Evolutionary conservation across 2,113 vertebrate species (phyloP).

Genomic region (Lates calcarifer): DNA sequence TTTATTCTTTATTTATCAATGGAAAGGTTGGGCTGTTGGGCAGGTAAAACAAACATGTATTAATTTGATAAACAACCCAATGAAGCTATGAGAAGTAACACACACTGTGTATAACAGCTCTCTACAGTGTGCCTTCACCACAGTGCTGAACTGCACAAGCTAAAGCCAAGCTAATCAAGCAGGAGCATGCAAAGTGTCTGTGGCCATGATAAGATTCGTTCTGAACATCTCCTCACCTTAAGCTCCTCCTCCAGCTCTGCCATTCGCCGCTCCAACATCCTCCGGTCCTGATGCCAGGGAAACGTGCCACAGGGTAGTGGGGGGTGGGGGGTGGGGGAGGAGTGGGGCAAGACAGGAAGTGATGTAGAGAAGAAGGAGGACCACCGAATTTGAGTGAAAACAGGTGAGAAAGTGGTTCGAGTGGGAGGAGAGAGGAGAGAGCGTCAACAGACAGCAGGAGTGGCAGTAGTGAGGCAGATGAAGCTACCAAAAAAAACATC

Average conservation of each 20-base stretch:
- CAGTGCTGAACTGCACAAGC: slow-evolving; percentile 51
- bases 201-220: slow-evolving; percentile 17
- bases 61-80: background rate
- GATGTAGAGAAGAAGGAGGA: slow-evolving; percentile 17
- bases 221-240: slow-evolving; percentile 80
- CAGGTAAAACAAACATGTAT: slow-evolving; percentile 7
- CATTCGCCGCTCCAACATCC: slow-evolving; percentile 86
- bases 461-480: slow-evolving; percentile 69
- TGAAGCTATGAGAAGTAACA: background rate
- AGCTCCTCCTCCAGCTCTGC: slow-evolving; percentile 88
- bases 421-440: slow-evolving; percentile 35
- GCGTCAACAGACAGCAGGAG: slow-evolving; percentile 60
- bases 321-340: slow-evolving; percentile 1
- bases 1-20: background rate
- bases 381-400: slow-evolving; percentile 52
- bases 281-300: slow-evolving; percentile 80
- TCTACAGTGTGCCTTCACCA: slow-evolving; percentile 11
- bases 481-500: slow-evolving; percentile 45
- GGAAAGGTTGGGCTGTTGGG: background rate
- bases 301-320: slow-evolving; percentile 30
- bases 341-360: slow-evolving; percentile 36
- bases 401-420: slow-evolving; percentile 57
- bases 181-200: slow-evolving; percentile 69
- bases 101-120: background rate
- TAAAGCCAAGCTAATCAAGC: slow-evolving; percentile 72